Base-by-base conservation (phyloP, 2,888 invertebrate genomes). In the Cinara cedri region DNA sequence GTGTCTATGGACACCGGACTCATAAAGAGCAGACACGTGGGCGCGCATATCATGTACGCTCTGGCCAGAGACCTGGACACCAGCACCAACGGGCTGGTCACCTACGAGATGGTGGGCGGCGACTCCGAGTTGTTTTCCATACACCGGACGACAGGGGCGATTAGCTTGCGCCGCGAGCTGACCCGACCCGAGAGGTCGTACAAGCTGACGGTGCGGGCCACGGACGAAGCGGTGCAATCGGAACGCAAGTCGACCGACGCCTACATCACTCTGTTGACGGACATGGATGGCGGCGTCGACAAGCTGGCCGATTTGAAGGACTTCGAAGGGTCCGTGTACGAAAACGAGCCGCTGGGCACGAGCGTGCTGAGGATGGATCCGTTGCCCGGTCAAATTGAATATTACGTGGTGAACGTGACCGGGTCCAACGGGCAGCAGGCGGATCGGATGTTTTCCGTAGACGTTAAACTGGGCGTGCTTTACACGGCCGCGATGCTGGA, bases 1-100 rank as follows among this genome's bases (percentile, higher is more conserved):
- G 92, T 94, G 2, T 95, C 95, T 66, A 94, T 96, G 94, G 95
- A 94, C 84, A 93, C 96, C 0, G 95, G 94, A 0, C 89, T 95
- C n/a, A 87, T 96, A 63, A 78, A 72, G 46, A 78, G 80, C 11
- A 80, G 72, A 13, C 71, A 78, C 24, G 88, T 89, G 11, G 88
- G 90, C 82, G 88, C 88, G 81, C 87, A 89, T 80, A 91, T 96
- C 70, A 93, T 93, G 89, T 91, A 91, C 82, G 90, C 96, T 14
- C 87, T 90, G 82, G 97, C 97, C 4, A 89, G 91, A 75, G 97
- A 98, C 86, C 88, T 93, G 68, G 97, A 98, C 86, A 94, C 94
- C 1, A 94, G 94, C 82, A 93, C 94, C 24, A 97, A 97, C 86
- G 97, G 97, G 21, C 87, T 93, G 82, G 95, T 98, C 26, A 95